Evolutionary conservation across 2,797 vertebrate species (phyloP), one percentile per base, ranked within the genome.

Genomic region (Poeciliopsis paucimaculata): DNA sequence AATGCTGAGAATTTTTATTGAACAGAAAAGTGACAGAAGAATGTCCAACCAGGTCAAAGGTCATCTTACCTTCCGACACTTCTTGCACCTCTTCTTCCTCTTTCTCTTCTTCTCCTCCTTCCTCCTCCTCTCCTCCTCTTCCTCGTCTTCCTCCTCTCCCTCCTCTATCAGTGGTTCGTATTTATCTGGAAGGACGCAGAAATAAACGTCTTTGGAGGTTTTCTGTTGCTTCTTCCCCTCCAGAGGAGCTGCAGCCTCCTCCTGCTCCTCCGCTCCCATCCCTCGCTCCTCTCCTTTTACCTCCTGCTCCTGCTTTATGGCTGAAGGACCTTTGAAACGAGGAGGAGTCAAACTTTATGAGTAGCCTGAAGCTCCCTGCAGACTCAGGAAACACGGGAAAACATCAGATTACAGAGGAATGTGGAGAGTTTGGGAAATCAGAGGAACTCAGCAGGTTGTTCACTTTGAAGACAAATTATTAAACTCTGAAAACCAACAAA

Each of bases 151-250:
- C 70, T 84, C 86, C 78, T 91, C 85, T 41, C 88, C 89, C 60
- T 83, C 87, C 68, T 94, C 94, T 3, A 90, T 86, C 83, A 94
- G 91, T 1, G 93, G 92, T 0, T 93, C 87, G 3, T 94, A 94
- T 84, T 75, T 86, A 5, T 94, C 92, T 0, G 94, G 92, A 60
- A 94, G 88, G 11, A 93, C 34, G 2, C 87, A 77, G 87, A 94
- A 94, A 57, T 88, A 88, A 62, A 94, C 92, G 1, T 94, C 92
- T 70, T 87, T 93, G 68, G 88, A 91, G 1, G 64, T 87, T 70
- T 93, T 93, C 75, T 88, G 83, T 1, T 34, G 43, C 41, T 86
- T 86, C 55, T 60, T 87, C 5, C 34, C 74, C 0, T 26, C 28
- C 0, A 47, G 18, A 39, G 86, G 80, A 82, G 86, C 72, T 0